phyloP scores from a whole-genome alignment of 2,113 vertebrate species.

The Collichthys lucidus region DNA sequence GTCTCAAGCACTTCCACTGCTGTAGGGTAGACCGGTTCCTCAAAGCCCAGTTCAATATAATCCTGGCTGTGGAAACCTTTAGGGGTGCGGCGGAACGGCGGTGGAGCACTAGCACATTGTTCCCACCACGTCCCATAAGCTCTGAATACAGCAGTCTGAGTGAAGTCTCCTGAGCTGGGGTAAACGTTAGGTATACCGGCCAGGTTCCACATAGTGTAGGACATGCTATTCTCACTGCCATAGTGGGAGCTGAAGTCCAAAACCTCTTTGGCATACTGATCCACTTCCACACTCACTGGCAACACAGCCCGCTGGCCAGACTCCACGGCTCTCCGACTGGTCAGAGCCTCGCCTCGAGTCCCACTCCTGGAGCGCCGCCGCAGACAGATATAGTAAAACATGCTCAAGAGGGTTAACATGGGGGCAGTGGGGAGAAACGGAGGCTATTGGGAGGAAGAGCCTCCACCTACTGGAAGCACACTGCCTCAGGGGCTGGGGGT shows the following conservation, averaged over 20 bases:
- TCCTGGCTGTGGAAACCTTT: slow-evolving; percentile 93
- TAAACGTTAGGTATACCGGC: slow-evolving; percentile 95
- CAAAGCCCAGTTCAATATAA: slow-evolving; percentile 96
- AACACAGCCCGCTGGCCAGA: slow-evolving; percentile 89
- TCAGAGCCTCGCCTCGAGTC: slow-evolving; percentile 92
- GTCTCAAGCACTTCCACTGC: slow-evolving; percentile 96
- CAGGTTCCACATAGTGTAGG: slow-evolving; percentile 99
- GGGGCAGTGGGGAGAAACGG: slow-evolving; percentile 61
- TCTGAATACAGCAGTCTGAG: slow-evolving; percentile 96
- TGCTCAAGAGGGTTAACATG: slow-evolving; percentile 97
- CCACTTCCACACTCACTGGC: slow-evolving; percentile 91
- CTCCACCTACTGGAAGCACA: slow-evolving; percentile 66
- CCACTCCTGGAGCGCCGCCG: slow-evolving; percentile 97
- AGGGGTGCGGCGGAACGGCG: slow-evolving; percentile 89
- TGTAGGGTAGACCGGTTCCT: slow-evolving; percentile 96
- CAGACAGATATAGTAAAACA: slow-evolving; percentile 99
- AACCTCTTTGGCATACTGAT: slow-evolving; percentile 98
- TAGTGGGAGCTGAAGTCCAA: slow-evolving; percentile 99
- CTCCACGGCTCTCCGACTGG: slow-evolving; percentile 92
- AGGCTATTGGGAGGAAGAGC: slow-evolving; percentile 64
- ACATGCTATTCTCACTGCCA: slow-evolving; percentile 98
- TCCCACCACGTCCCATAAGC: slow-evolving; percentile 97
- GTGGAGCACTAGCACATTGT: slow-evolving; percentile 88
- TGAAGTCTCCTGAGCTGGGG: slow-evolving; percentile 98
- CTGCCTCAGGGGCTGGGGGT: slow-evolving; percentile 55